A percentile compares a stretch with the other conserved stretches of the same genome.
phyloP scores from a whole-genome alignment of 2,888 invertebrate species.

The Eulithis prunata region DNA sequence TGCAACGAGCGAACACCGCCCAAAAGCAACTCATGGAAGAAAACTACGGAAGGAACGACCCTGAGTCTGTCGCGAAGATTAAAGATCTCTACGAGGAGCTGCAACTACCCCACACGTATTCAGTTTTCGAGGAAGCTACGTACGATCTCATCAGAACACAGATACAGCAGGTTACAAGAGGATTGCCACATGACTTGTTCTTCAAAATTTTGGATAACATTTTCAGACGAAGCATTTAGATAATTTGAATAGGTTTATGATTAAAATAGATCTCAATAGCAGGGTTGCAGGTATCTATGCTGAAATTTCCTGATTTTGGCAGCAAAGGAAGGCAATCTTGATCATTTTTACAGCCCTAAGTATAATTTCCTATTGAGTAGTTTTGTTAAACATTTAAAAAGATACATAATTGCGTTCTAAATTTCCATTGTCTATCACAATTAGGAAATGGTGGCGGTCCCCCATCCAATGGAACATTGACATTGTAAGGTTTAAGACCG shows the following conservation, averaged over 20 bases:
- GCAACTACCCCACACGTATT: slow-evolving; percentile 89
- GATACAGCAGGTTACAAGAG: slow-evolving; percentile 92
- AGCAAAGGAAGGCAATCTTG: neutral
- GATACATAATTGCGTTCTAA: no score
- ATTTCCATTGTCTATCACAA: no score
- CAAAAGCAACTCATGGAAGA: slow-evolving; percentile 90
- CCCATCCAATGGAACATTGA: neutral
- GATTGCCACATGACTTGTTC: slow-evolving; percentile 92
- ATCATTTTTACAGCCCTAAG: neutral
- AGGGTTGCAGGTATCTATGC: slow-evolving; percentile 40
- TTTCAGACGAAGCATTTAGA: slow-evolving; percentile 87
- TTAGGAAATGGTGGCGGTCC: no score
- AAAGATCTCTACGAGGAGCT: slow-evolving; percentile 91
- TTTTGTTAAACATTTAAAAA: no score
- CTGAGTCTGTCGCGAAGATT: slow-evolving; percentile 87
- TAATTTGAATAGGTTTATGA: slow-evolving; percentile 18
- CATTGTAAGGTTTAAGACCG: neutral
- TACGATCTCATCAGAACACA: slow-evolving; percentile 92
- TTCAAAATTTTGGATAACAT: slow-evolving; percentile 92
- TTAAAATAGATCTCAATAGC: slow-evolving; percentile 39
- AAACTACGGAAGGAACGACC: slow-evolving; percentile 89
- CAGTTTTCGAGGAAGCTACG: slow-evolving; percentile 92
- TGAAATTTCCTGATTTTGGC: slow-evolving; percentile 5
- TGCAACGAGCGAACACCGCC: slow-evolving; percentile 89
- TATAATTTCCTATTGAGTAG: no score